Base-by-base conservation (phyloP, 2,888 invertebrate genomes). In the Apodemia duryi region DNA sequence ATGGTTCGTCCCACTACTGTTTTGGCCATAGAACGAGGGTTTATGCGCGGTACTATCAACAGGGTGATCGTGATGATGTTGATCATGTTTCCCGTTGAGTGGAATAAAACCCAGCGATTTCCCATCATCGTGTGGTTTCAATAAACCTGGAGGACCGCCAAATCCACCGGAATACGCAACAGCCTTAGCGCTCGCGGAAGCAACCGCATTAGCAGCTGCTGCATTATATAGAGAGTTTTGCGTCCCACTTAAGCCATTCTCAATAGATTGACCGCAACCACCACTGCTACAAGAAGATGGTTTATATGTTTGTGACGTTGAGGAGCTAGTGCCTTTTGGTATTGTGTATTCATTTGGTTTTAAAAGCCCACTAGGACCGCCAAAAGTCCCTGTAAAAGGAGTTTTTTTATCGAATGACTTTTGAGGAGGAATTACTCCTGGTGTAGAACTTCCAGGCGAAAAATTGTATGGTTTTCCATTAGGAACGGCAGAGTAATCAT, bases 81-180 rank as follows among this genome's bases (percentile, higher is more conserved):
- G 11, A 9, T 32, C 61, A 21, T 65, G 52, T 28, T 52, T 61
- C 38, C 61, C 61, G 9, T 52, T 52, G n/a, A 35, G n/a, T 28
- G 61, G 38, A 38, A 38, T 41, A 38, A 51, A 41, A 28, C 41
- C 61, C 62, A 63, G 46, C 13, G 62, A 57, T 77, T 84, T 87
- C 41, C 82, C 83, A 66, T 76, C 74, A 64, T 90, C 87, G 68
- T 78, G 82, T 1, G 91, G 88, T 73, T 81, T 81, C 6, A 89
- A 72, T 13, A 89, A 66, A n/a, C 91, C 91, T 38, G 89, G 84
- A 61, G 91, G 88, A 41, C 89, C 91, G 51, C 90, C 88, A 71
- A 91, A 91, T 21, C 91, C 87, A 64, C 88, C 90, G 21, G 82
- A 77, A 69, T 91, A 91, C 51, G 77, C 79, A 41, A 79, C 76